Evolutionary conservation across 2,797 vertebrate genomes (phyloP).

Genomic region (Anguilla obscura): DNA sequence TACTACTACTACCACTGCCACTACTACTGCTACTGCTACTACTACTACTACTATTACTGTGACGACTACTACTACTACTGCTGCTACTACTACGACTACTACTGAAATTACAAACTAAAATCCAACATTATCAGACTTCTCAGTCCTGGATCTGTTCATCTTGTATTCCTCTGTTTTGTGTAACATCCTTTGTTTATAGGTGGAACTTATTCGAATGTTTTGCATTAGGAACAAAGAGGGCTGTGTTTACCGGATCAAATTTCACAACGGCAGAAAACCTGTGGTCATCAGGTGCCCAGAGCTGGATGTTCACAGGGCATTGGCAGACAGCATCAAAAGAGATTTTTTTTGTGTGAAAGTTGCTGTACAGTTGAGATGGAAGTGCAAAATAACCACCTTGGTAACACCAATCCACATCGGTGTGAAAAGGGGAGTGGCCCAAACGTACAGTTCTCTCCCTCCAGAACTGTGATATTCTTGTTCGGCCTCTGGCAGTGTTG

Average conservation of each 20-base stretch:
- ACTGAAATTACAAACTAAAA: not conserved
- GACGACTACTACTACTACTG: no score
- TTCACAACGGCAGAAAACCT: not conserved
- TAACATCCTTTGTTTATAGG: not conserved
- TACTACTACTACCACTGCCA: no score
- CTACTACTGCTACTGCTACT: no score
- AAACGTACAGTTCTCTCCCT: not conserved
- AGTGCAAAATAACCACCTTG: not conserved
- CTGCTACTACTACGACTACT: not conserved
- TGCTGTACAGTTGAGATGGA: not conserved
- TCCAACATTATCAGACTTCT: not conserved
- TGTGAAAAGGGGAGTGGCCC: not conserved
- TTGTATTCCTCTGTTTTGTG: not conserved
- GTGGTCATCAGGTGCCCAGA: not conserved
- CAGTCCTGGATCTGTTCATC: not conserved
- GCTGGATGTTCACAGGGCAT: not conserved
- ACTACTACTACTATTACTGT: no score
- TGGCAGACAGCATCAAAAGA: not conserved
- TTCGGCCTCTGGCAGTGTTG: not conserved
- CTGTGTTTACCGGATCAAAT: not conserved
- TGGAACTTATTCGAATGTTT: not conserved
- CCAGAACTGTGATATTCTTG: not conserved
- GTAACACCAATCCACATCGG: not conserved
- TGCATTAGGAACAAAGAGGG: not conserved
- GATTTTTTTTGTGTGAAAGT: not conserved